These are phyloP conservation scores for Carettochelys insculpta DNA, from an alignment of 2,113 vertebrate species.

Conservation along the genomic window DNA sequence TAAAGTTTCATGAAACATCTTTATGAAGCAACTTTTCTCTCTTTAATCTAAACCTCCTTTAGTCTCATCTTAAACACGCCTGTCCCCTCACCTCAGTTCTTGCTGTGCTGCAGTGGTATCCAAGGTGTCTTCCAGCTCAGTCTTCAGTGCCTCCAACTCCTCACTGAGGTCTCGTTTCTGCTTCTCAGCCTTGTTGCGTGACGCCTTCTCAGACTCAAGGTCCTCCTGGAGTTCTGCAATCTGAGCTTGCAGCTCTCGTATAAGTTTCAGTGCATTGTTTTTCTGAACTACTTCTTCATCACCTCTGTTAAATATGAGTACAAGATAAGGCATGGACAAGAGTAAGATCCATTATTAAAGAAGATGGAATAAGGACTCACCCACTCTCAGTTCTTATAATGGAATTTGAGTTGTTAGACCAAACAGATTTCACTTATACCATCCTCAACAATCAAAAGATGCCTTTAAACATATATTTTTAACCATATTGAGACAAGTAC, in stretches of 20 bases:
- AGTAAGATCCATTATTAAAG: background rate
- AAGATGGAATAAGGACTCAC: background rate
- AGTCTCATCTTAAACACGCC: background rate
- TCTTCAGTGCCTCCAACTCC: conserved; percentile 96
- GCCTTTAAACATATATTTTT: background rate
- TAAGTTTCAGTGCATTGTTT: conserved; percentile 92
- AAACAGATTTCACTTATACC: fast-evolving
- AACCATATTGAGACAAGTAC: background rate
- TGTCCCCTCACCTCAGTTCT: conserved; percentile 86
- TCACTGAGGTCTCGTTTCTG: conserved; percentile 96
- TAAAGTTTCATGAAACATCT: background rate
- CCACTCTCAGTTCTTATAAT: background rate
- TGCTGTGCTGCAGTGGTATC: conserved; percentile 98
- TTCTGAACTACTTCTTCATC: conserved; percentile 93
- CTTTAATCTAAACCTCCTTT: fast-evolving
- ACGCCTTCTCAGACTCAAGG: conserved; percentile 92
- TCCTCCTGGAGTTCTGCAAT: conserved; percentile 95
- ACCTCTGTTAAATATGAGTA: conserved; percentile 75
- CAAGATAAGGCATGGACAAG: background rate
- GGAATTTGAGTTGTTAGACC: background rate
- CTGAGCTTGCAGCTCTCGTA: conserved; percentile 94
- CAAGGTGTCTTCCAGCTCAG: conserved; percentile 95
- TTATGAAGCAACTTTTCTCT: background rate
- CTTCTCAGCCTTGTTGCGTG: conserved; percentile 95
- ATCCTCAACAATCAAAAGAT: background rate